Conservation (phyloP, 2,113 vertebrate genomes). For the Prunella fulvescens region DNA sequence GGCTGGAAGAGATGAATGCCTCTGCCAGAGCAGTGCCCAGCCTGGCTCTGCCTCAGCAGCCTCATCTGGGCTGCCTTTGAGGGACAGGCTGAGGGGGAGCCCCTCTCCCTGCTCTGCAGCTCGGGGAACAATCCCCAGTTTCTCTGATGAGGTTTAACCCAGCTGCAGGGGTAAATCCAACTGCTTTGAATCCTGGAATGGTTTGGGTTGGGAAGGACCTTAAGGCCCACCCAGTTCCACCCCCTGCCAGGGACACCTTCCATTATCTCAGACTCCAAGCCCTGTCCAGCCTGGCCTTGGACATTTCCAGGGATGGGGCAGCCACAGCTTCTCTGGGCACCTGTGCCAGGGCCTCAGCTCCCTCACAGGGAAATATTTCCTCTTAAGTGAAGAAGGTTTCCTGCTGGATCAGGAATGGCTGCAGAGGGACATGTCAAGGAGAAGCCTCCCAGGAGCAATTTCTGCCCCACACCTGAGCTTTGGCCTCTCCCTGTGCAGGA, state of each 20-base stretch:
- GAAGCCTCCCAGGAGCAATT: neutral
- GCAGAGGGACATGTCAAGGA: neutral
- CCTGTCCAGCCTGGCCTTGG: neutral
- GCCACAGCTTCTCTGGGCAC: neutral
- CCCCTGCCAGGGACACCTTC: neutral
- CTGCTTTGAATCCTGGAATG: neutral
- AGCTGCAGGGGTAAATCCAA: neutral
- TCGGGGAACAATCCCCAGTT: neutral
- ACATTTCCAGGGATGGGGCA: neutral
- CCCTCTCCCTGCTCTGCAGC: neutral
- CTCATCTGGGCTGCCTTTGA: neutral
- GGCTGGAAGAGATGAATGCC: neutral
- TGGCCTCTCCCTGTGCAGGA: neutral
- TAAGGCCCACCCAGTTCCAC: neutral
- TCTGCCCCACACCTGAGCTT: neutral
- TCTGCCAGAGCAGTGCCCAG: neutral
- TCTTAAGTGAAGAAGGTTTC: neutral
- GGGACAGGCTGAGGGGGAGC: neutral
- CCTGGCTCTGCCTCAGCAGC: neutral
- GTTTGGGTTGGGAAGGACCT: neutral
- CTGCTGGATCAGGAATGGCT: neutral
- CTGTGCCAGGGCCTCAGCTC: neutral
- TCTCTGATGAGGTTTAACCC: neutral
- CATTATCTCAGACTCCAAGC: neutral
- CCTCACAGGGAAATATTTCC: neutral